Base-by-base conservation (phyloP, 2,888 invertebrate genomes). In the Pseudanteris insignis region DNA sequence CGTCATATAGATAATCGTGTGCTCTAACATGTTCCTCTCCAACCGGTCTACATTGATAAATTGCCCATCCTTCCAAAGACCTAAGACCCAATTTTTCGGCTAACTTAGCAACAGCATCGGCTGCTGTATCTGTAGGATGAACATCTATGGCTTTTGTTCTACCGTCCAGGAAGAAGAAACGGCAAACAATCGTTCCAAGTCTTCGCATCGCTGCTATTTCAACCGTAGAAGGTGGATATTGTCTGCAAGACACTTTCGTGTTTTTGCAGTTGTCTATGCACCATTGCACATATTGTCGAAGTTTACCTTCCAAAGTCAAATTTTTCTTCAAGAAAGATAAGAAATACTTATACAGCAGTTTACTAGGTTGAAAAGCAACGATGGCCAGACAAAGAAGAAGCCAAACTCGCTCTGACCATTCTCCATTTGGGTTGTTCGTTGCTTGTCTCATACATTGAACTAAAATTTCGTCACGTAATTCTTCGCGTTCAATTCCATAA, bases 61-160 rank as follows among this genome's bases (percentile, higher is more conserved):
- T 90, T 0, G 96, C 94, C 96, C 96, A 96, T 44, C 96, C 96
- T 66, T 95, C 92, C 10, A 92, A 83, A 46, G 89, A 89, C 33
- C 89, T 84, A 12, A 96, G 84, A 14, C 91, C 92, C 40, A 93
- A 84, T 78, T 95, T 92, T 78, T 94, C 93, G 0, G 95, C 94
- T 15, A 96, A 83, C 68, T 94, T 90, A 1, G 89, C 86, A 2
- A 95, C 90, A 0, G 95, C 94, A 73, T 95, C 95, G 12, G 90
- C 89, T 0, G 94, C 94, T 1, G 95, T 95, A 78, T 96, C 95
- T 1, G 93, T 93, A 0, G 96, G 94, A 82, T 95, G 94, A 13
- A 96, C 92, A 79, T 95, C 94, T 63, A 96, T 92, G 0, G 96
- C 95, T 80, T 96, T 96, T 1, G 95, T 95, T 47, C 95, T 87